These are phyloP conservation scores for Chrysocyon brachyurus DNA, from an alignment of 2,797 vertebrate genomes.

Conservation along the genomic window DNA sequence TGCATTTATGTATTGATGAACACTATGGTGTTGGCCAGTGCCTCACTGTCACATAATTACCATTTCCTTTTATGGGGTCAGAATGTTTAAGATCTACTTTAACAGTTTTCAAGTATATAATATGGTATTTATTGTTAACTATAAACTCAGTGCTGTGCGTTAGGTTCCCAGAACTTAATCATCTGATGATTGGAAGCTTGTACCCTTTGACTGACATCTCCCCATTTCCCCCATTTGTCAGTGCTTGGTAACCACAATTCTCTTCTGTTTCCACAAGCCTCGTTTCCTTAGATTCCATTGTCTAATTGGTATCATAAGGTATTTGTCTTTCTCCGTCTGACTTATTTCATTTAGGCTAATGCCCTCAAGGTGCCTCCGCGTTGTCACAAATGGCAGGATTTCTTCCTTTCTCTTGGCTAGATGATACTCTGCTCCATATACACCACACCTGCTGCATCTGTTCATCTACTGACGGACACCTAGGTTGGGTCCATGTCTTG, in stretches of 20 bases:
- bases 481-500: not conserved
- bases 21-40: not conserved
- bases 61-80: not conserved
- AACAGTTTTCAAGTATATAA: not conserved
- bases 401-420: not conserved
- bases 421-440: not conserved
- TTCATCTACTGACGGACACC: accelerated
- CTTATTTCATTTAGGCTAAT: not conserved
- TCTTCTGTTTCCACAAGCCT: not conserved
- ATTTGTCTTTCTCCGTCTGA: not conserved
- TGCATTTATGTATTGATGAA: not conserved
- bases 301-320: not conserved
- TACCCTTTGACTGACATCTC: not conserved
- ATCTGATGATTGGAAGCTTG: not conserved
- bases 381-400: not conserved
- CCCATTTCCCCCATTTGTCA: no score
- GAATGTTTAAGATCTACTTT: not conserved
- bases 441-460: not conserved
- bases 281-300: not conserved
- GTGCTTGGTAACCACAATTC: not conserved
- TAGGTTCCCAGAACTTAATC: not conserved
- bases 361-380: not conserved
- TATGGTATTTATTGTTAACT: not conserved
- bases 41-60: not conserved
- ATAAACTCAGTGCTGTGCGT: not conserved